Conservation (phyloP, 2,888 invertebrate species). For the Scelioninae gen. 1 region DNA sequence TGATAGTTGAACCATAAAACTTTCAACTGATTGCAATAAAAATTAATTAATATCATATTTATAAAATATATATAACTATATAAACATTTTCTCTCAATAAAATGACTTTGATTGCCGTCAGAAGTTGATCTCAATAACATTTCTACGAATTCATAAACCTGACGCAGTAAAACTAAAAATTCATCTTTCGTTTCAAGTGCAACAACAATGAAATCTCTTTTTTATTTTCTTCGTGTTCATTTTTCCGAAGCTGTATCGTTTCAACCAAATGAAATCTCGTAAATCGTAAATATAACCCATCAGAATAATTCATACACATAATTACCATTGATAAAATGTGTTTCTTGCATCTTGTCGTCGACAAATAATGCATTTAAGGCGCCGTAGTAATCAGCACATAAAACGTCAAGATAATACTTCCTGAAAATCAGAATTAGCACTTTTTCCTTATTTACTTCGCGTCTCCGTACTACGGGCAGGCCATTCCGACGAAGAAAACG, state of each 20-base stretch:
- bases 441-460: constrained; percentile 60
- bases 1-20: too few species aligned
- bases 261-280: neutral
- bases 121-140: neutral
- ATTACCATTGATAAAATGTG: constrained; percentile 56
- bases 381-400: constrained; percentile 60
- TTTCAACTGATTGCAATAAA: too few species aligned
- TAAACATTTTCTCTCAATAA: too few species aligned
- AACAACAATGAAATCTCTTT: neutral
- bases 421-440: constrained; percentile 54
- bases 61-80: too few species aligned
- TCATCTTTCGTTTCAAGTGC: neutral
- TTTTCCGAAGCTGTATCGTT: neutral
- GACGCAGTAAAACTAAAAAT: neutral
- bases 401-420: constrained; percentile 59
- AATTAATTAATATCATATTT: too few species aligned
- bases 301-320: constrained; percentile 38
- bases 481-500: constrained; percentile 52
- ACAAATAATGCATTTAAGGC: constrained; percentile 55
- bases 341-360: constrained; percentile 49
- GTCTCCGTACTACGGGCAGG: constrained; percentile 24
- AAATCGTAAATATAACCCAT: neutral
- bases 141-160: constrained; percentile 2
- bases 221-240: too few species aligned
- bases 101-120: too few species aligned